Base-by-base conservation (phyloP, 2,888 invertebrate genomes). In the Conops quadrifasciatus region DNA sequence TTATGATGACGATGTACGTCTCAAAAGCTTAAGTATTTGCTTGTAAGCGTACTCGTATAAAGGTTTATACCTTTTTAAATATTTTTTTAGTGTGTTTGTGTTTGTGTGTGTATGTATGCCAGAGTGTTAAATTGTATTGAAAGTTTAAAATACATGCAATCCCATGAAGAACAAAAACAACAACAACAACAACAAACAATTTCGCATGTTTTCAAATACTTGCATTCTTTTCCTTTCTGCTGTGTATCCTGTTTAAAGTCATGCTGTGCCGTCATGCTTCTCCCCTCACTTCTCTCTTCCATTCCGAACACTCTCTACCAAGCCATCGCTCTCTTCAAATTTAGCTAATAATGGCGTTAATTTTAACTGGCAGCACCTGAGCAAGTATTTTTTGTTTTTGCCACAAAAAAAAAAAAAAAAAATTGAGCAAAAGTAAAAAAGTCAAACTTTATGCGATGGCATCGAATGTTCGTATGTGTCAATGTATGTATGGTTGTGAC, bases 271-370 rank as follows among this genome's bases (percentile, higher is more conserved):
- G 2, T 3, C 26, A n/a, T 56, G 3, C 24, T 13, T 2, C 56
- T 56, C 19, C 60, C 60, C 19, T 28, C 60, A 36, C 36, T 36
- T 36, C 36, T 36, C 36, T 16, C 36, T 30, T 19, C 36, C 2
- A 26, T 16, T 58, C 58, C 26, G n/a, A 15, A 43, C 19, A 30
- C 36, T 19, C 16, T 16, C 15, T 62, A 19, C 36, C 21, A n/a
- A 19, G 43, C 43, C 62, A 43, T 43, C 36, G 36, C 36, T 36
- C 30, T 21, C 36, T 43, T 43, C 43, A 19, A 62, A 62, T 21
- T 19, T n/a, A 30, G 19, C 53, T 30, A 53, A 66, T 53, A 66
- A 66, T 36, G 51, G 53, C 45, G 53, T 53, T 66, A 51, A 66
- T 53, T 36, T 11, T 51, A 51, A 53, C 16, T 53, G 66, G 66